Evolutionary conservation across 2,797 vertebrate genomes (phyloP), one percentile per base, ranked within the genome.

Genomic region (Cossypha dichroa): DNA sequence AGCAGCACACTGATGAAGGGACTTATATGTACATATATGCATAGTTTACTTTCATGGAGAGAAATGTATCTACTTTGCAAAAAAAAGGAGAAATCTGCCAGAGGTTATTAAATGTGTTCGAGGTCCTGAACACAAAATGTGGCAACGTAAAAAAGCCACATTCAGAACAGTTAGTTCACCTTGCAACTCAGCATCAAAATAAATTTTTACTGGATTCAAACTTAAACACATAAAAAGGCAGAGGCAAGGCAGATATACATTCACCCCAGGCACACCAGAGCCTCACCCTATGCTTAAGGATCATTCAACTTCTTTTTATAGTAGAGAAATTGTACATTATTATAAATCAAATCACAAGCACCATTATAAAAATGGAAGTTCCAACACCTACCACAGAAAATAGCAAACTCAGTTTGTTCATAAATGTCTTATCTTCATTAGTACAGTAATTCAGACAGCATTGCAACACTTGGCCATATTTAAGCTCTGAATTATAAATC

Each of bases 1-100:
- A 79, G 52, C 3, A 54, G 49, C 28, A 73, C 5, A 3, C 16
- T 20, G 13, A 63, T 16, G 3, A 85, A 87, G 29, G 29, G 8
- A 23, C 11, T 40, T 40, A 10, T 1, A 41, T 3, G 23, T 1
- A 46, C 4, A 46, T 1, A 43, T 1, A 63, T 4, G 7, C 10
- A 63, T 1, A 64, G 15, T 10, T 85, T 38, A 41, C 18, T 69
- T 36, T 21, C 31, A 66, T 17, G 10, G 14, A 82, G 15, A 76
- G 11, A 78, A 66, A 5, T 3, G 1, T 9, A 33, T 22, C 51
- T 51, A 21, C 46, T 75, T 17, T 10, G 20, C 43, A 45, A 84
- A 67, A 29, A 58, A 82, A 73, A 19, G 6, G 5, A 28, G 88
- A 70, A 84, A 33, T 33, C 60, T 70, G 21, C 11, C 31, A 46